Evolutionary conservation across 2,113 vertebrate genomes (phyloP).

Genomic region (Atherinomorus stipes): DNA sequence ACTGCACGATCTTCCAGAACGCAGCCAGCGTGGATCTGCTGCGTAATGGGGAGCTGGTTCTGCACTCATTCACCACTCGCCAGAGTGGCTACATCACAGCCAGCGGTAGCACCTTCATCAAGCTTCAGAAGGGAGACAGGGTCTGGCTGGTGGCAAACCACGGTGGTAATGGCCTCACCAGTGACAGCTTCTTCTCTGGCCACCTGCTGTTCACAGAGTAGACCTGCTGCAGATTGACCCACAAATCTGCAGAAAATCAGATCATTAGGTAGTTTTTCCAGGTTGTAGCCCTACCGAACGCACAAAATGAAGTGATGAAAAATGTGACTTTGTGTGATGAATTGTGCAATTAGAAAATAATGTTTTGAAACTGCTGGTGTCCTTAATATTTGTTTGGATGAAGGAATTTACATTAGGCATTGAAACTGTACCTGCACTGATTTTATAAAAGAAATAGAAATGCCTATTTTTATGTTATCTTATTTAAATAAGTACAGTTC

Average conservation of each 20-base stretch:
- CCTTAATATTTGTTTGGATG: neutral
- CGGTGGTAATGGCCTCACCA: constrained; percentile 20
- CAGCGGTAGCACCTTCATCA: constrained; percentile 52
- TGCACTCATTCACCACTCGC: constrained; percentile 64
- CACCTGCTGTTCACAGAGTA: constrained; percentile 63
- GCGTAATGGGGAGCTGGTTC: constrained; percentile 19
- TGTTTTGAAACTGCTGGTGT: neutral
- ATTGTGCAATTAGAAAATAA: neutral
- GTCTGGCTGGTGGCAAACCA: constrained; percentile 53
- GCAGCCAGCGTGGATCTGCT: constrained; percentile 48
- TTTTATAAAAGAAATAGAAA: neutral
- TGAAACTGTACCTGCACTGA: neutral
- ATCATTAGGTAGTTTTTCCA: neutral
- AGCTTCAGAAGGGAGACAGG: constrained; percentile 44
- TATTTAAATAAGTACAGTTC: neutral
- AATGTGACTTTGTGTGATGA: neutral
- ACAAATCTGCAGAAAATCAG: neutral
- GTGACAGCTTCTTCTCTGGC: constrained; percentile 68
- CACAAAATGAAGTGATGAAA: neutral
- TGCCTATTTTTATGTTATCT: neutral
- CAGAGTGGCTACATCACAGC: constrained; percentile 27
- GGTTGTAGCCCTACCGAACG: neutral
- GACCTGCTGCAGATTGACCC: neutral
- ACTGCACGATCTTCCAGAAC: constrained; percentile 11
- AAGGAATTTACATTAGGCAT: neutral